phyloP scores from a whole-genome alignment of 2,888 invertebrate genomes.

The Andrena minutula region DNA sequence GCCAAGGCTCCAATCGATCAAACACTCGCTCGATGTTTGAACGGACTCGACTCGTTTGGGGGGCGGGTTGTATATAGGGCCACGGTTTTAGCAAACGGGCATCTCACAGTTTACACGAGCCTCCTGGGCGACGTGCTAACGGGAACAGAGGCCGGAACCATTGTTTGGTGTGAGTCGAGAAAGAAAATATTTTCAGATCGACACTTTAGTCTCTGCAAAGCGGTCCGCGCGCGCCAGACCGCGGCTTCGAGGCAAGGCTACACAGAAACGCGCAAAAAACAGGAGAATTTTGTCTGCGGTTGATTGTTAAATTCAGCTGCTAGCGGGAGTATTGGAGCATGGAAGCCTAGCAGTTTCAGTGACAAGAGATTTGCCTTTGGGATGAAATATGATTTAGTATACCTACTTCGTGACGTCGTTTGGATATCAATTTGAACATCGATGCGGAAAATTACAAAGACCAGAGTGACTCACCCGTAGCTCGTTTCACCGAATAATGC shows the following conservation, averaged over 20 bases:
- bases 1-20: conserved; percentile 19
- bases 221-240: conserved; percentile 28
- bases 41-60: conserved; percentile 37
- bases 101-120: conserved; percentile 49
- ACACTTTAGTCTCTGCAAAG: conserved; percentile 35
- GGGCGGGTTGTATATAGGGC: conserved; percentile 15
- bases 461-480: background rate
- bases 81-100: conserved; percentile 40
- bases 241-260: conserved; percentile 46
- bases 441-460: background rate
- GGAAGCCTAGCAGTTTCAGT: no score
- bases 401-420: no score
- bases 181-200: conserved; percentile 58
- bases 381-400: no score
- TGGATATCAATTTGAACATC: background rate
- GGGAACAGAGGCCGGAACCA: conserved; percentile 39
- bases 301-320: no score
- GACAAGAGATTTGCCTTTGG: no score
- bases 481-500: background rate
- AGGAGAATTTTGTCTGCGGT: background rate
- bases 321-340: no score
- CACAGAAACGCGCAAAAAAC: background rate
- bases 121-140: conserved; percentile 30
- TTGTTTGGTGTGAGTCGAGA: conserved; percentile 48
- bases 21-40: conserved; percentile 10